Evolutionary conservation across 2,113 vertebrate species (phyloP).

Genomic region (Chlorodrepanis virens): DNA sequence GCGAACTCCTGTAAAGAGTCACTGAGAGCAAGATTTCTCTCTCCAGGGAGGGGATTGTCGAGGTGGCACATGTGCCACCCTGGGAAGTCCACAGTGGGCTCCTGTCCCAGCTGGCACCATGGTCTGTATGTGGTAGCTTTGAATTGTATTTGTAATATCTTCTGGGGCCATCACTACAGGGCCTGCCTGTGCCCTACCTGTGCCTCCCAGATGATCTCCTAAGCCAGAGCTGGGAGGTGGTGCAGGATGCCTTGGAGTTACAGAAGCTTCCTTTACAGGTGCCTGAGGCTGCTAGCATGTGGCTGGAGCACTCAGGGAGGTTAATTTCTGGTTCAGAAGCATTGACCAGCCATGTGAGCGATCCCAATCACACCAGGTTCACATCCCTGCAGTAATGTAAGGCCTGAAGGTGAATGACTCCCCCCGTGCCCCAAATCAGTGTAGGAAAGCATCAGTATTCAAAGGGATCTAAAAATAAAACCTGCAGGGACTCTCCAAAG

Average conservation of each 20-base stretch:
- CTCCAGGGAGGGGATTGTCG: background rate
- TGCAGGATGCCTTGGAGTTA: background rate
- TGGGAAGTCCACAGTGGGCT: background rate
- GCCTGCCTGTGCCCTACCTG: background rate
- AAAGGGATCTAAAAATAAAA: slow-evolving; percentile 18
- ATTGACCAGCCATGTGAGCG: background rate
- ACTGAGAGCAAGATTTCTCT: background rate
- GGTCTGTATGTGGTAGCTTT: background rate
- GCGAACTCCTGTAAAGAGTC: background rate
- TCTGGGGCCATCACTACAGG: background rate
- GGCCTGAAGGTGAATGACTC: background rate
- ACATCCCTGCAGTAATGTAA: background rate
- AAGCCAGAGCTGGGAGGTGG: background rate
- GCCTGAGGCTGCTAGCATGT: background rate
- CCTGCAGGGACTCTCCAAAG: background rate
- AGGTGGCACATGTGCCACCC: rapidly evolving
- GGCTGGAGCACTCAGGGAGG: background rate
- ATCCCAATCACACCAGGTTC: background rate
- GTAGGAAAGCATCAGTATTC: background rate
- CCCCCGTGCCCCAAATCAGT: background rate
- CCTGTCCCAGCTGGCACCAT: background rate
- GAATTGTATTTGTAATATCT: background rate
- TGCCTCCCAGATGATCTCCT: background rate
- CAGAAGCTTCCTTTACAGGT: background rate
- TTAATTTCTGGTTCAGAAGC: background rate